A percentile compares a stretch with the other conserved stretches of the same genome.
These are phyloP conservation scores for Ailurus styani DNA, from an alignment of 2,113 vertebrate genomes.

Conservation along the genomic window DNA sequence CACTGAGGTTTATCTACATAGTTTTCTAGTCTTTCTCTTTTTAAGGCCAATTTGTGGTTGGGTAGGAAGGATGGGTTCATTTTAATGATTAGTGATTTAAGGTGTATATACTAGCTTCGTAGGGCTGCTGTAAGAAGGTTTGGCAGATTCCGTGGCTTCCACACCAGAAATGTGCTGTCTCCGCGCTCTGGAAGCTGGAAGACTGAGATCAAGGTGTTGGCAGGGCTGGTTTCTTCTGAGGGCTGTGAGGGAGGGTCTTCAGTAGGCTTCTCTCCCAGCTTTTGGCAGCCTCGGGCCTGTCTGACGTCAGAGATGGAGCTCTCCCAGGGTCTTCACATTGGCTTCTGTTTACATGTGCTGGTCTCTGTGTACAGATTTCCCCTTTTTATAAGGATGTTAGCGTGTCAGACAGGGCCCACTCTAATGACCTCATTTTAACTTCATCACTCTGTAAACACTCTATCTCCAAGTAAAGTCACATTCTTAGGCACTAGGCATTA, in stretches of 20 bases:
- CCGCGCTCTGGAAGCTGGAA: background rate
- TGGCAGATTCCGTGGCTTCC: background rate
- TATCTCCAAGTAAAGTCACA: background rate
- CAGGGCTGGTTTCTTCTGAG: background rate
- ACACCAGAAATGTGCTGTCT: background rate
- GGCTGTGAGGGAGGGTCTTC: background rate
- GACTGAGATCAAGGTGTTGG: background rate
- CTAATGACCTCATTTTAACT: background rate
- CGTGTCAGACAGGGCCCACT: background rate
- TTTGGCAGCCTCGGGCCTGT: background rate
- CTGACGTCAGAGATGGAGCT: background rate
- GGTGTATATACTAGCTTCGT: background rate
- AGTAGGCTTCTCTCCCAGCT: background rate
- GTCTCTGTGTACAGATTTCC: background rate
- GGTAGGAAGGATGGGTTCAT: background rate
- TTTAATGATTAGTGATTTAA: background rate
- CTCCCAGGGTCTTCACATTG: background rate
- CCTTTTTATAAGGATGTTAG: background rate
- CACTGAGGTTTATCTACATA: background rate
- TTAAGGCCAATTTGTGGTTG: background rate
- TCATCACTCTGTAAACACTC: background rate
- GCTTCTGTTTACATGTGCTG: background rate
- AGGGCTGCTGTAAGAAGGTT: background rate
- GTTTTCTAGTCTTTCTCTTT: background rate
- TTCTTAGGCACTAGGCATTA: background rate